phyloP scores from a whole-genome alignment of 2,797 vertebrate genomes.

The Gymnopithys bicolor region DNA sequence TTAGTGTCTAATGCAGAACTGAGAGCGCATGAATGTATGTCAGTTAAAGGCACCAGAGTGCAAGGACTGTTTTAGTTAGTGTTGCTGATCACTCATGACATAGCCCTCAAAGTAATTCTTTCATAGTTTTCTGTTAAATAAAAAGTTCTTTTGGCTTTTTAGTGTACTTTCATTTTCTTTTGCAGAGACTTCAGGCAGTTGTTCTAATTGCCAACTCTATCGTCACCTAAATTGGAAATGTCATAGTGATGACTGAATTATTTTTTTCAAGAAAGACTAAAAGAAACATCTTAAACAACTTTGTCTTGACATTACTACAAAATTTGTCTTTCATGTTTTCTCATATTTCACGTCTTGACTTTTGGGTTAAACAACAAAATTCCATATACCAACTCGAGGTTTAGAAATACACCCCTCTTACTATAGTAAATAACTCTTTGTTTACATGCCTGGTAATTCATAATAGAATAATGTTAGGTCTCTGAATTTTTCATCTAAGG shows the following conservation, averaged over 20 bases:
- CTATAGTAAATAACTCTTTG: not conserved
- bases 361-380: not conserved
- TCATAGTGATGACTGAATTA: not conserved
- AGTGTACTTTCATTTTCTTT: not conserved
- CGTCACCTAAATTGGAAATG: not conserved
- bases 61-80: not conserved
- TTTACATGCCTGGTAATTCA: not conserved
- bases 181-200: not conserved
- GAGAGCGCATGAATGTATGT: not conserved
- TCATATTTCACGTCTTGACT: not conserved
- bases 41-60: not conserved
- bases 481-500: not conserved
- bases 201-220: not conserved
- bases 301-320: not conserved
- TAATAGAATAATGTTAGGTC: not conserved
- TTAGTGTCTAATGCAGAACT: not conserved
- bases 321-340: not conserved
- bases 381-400: not conserved
- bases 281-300: not conserved
- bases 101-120: not conserved
- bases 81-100: not conserved
- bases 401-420: not conserved
- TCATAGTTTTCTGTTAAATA: not conserved
- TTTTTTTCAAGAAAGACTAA: not conserved
- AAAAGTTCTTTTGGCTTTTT: not conserved